Evolutionary conservation across 2,888 invertebrate genomes (phyloP), one percentile per base, ranked within the genome.

Genomic region (Sphecodes monilicornis): DNA sequence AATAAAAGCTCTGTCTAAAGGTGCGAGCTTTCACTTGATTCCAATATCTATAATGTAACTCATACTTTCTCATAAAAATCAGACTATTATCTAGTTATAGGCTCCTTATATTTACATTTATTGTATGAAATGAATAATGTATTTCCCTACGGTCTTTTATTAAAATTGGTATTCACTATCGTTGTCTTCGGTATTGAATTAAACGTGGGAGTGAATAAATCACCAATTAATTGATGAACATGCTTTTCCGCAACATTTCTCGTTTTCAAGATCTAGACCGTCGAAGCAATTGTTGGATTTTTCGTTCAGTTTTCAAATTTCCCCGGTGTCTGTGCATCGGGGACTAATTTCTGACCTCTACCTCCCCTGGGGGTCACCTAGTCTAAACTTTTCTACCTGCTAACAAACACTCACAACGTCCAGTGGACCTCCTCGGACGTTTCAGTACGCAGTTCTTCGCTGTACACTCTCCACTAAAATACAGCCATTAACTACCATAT

Each of bases 331-430:
- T 39, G 29, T 29, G 46, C 69, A 18, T 8, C 39, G n/a, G 22
- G 16, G 69, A 36, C 39, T 69, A 81, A 81, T 69, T 73, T 81
- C 39, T 50, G 26, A 32, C 26, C 50, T 76, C 57, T 32, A 22
- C 8, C 32, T 73, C 83, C 50, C 81, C 18, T 5, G 76, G 68
- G 83, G 32, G 16, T n/a, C 83, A 76, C 76, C 66, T 83, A 73
- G 60, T 73, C 22, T 50, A 76, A 83, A 81, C 60, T 83, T 72
- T 76, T 83, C 71, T 60, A 60, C 39, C 81, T 83, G 76, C 69
- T 76, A 41, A 36, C 76, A 69, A 81, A 83, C 72, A 69, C 26
- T 57, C 64, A 3, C 32, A 29, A 41, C 36, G 60, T 60, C 80
- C 75, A 57, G n/a, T 46, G 80, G 57, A 54, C 69, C 57, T 41